A percentile compares a stretch with the other conserved stretches of the same genome.
phyloP scores from a whole-genome alignment of 1,140 invertebrate genomes.

The Eriosoma lanigerum region DNA sequence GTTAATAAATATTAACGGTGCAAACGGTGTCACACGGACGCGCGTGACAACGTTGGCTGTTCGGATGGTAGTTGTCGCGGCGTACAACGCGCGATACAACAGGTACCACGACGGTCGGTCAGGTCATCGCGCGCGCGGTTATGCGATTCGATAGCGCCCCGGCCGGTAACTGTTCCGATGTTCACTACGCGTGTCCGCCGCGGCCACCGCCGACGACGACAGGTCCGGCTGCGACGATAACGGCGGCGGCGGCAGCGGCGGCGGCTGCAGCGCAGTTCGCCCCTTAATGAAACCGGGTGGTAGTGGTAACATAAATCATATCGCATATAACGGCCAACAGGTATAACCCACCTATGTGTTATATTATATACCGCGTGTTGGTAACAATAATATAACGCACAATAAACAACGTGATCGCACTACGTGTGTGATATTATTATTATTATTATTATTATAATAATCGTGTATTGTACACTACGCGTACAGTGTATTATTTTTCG shows the following conservation, averaged over 20 bases:
- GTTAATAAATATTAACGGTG: background rate
- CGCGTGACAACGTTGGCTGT: too few relatives aligned
- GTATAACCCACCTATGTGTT: too few relatives aligned
- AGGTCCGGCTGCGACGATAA: background rate
- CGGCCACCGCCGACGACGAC: background rate
- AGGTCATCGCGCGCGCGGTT: constrained; percentile 41
- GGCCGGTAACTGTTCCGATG: constrained; percentile 39
- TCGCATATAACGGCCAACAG: too few relatives aligned
- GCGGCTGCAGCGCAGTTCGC: background rate
- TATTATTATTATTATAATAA: too few relatives aligned
- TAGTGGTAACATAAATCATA: too few relatives aligned
- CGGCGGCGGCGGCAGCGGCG: background rate
- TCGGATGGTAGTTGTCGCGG: background rate
- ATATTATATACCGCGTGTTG: too few relatives aligned
- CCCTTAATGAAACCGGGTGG: background rate
- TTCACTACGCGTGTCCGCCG: constrained; percentile 29
- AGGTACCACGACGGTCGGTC: constrained; percentile 18
- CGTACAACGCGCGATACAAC: constrained; percentile 8
- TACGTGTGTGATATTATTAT: too few relatives aligned
- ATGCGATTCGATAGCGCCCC: constrained; percentile 40
- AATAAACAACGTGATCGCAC: too few relatives aligned
- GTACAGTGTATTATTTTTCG: too few relatives aligned
- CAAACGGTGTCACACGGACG: too few relatives aligned
- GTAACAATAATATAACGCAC: too few relatives aligned
- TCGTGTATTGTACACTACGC: too few relatives aligned